A percentile compares a stretch with the other conserved stretches of the same genome.
Conservation (phyloP, 2,113 vertebrate genomes). For the Herpailurus yagouaroundi region DNA sequence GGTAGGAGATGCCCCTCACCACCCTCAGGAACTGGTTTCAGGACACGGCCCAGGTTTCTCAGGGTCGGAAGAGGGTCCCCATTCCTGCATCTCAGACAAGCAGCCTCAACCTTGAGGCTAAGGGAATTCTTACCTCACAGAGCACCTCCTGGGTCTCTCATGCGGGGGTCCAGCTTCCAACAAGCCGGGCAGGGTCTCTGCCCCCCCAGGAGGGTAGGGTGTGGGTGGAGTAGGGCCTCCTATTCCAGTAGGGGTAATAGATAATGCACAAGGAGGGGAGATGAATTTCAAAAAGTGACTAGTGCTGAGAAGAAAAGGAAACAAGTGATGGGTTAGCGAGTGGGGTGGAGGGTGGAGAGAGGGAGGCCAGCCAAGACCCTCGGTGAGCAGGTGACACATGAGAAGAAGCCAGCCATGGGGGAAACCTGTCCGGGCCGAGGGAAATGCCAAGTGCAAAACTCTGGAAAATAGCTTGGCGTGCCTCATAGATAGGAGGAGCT, state of each 20-base stretch:
- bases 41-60: background rate
- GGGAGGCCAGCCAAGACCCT: background rate
- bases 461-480: background rate
- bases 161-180: background rate
- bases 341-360: background rate
- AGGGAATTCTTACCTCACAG: background rate
- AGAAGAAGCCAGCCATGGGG: background rate
- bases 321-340: background rate
- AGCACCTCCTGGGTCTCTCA: background rate
- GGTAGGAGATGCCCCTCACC: background rate
- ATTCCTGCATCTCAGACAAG: background rate
- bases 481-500: background rate
- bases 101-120: background rate
- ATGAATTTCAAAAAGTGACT: background rate
- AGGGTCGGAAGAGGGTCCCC: background rate
- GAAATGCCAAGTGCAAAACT: background rate
- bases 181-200: background rate
- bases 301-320: background rate
- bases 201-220: fast-evolving
- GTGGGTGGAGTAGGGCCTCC: too few species aligned
- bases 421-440: background rate
- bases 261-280: background rate
- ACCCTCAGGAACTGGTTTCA: background rate
- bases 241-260: background rate
- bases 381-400: background rate